A percentile compares a stretch with the other conserved stretches of the same genome.
Evolutionary conservation across 2,888 invertebrate species (phyloP).

Genomic region (Leptogaster cylindrica): DNA sequence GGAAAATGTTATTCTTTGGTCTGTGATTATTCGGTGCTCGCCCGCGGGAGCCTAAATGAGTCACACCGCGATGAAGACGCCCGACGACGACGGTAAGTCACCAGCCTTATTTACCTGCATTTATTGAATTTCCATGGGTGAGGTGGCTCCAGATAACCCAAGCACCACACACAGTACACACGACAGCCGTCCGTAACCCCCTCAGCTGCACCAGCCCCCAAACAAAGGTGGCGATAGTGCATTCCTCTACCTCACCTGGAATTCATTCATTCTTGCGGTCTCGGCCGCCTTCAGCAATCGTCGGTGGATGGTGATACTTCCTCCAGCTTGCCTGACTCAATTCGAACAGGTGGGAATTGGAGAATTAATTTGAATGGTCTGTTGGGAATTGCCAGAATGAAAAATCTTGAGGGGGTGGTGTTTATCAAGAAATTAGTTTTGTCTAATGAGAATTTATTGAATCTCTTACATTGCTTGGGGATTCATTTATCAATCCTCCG

Average conservation of each 20-base stretch:
- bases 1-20: slow-evolving; percentile 6
- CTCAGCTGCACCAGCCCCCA: slow-evolving; percentile 7
- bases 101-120: neutral
- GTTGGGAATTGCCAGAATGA: slow-evolving; percentile 2
- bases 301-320: neutral
- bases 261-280: slow-evolving; percentile 18
- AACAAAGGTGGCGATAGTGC: slow-evolving; percentile 7
- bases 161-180: too few relatives aligned
- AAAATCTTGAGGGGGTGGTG: slow-evolving; percentile 1
- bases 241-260: slow-evolving; percentile 16
- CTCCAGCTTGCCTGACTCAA: neutral
- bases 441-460: too few relatives aligned
- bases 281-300: neutral
- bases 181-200: too few relatives aligned
- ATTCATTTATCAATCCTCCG: too few relatives aligned
- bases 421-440: too few relatives aligned
- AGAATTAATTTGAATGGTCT: slow-evolving; percentile 14
- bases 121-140: slow-evolving; percentile 1
- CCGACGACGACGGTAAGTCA: slow-evolving; percentile 17
- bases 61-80: neutral
- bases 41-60: neutral
- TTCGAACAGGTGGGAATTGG: slow-evolving; percentile 24
- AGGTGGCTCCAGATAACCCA: neutral
- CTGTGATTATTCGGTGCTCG: slow-evolving; percentile 3
- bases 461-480: too few relatives aligned